Percentiles rank a stretch among this genome's conserved stretches.
Conservation (phyloP, 2,113 vertebrate genomes). For the Himantopus leucocephalus region DNA sequence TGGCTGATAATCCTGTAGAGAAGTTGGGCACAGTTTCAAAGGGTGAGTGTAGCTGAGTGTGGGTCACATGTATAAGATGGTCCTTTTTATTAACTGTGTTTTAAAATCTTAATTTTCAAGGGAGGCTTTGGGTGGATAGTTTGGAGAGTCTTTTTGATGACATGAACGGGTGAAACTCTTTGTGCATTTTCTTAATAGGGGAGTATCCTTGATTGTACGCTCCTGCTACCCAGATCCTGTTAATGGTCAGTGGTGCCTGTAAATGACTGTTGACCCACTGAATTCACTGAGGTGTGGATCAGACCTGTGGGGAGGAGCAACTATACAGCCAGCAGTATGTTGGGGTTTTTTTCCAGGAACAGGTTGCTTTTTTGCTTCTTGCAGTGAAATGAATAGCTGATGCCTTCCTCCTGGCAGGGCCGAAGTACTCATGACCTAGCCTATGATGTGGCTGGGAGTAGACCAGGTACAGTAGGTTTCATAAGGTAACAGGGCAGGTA, state of each 20-base stretch:
- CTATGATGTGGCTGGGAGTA: background rate
- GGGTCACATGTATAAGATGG: rapidly evolving
- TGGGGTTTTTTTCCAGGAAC: background rate
- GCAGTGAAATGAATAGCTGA: background rate
- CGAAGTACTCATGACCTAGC: background rate
- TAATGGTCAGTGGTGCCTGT: background rate
- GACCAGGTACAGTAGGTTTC: background rate
- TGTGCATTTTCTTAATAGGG: background rate
- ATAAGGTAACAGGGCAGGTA: background rate
- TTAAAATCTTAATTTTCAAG: background rate
- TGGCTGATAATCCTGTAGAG: background rate
- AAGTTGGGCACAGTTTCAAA: background rate
- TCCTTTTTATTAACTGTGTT: background rate
- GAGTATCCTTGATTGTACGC: background rate
- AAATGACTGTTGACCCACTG: background rate
- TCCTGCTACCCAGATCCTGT: background rate
- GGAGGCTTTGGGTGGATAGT: background rate
- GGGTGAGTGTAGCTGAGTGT: background rate
- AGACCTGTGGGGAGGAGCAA: background rate
- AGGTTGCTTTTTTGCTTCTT: background rate
- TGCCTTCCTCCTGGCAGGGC: background rate
- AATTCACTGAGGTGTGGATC: background rate
- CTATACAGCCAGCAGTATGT: background rate
- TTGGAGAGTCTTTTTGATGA: background rate
- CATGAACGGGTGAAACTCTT: background rate